A percentile compares a stretch with the other conserved stretches of the same genome.
Evolutionary conservation across 1,140 invertebrate species (phyloP).

Genomic region (Drosophila burlai): DNA sequence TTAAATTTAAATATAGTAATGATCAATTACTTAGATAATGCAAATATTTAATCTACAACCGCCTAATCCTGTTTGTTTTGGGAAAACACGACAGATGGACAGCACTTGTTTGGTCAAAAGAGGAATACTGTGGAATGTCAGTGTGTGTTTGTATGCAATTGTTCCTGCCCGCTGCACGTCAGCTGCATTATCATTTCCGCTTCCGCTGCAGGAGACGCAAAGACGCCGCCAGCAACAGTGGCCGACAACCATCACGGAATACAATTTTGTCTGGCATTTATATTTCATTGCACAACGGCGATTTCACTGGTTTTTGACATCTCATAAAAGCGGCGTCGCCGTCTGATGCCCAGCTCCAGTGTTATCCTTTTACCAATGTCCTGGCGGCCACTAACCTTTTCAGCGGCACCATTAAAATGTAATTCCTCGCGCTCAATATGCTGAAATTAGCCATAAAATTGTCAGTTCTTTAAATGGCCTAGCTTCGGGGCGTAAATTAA

Average conservation of each 20-base stretch:
- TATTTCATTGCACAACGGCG: conserved; percentile 78
- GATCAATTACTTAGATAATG: neutral
- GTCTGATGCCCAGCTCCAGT: conserved; percentile 1
- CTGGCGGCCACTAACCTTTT: conserved; percentile 42
- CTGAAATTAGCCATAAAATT: neutral
- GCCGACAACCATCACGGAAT: conserved; percentile 36
- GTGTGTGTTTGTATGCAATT: conserved; percentile 8
- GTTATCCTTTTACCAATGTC: neutral
- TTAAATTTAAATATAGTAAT: no score
- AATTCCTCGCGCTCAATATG: neutral
- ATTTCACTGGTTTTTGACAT: conserved; percentile 73
- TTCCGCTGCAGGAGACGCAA: conserved; percentile 64
- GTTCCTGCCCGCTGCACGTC: conserved; percentile 24
- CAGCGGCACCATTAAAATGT: neutral
- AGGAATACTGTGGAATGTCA: neutral
- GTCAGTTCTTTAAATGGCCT: neutral
- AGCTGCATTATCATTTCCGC: conserved; percentile 69
- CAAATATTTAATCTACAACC: no score
- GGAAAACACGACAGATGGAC: neutral
- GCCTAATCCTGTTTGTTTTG: no score
- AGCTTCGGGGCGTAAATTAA: no score
- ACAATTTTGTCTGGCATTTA: conserved; percentile 82
- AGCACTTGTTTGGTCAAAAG: neutral
- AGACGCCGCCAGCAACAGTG: conserved; percentile 44
- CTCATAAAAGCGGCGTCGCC: conserved; percentile 65